Evolutionary conservation across 2,797 vertebrate species (phyloP).

Genomic region (Pseudochaenichthys georgianus): DNA sequence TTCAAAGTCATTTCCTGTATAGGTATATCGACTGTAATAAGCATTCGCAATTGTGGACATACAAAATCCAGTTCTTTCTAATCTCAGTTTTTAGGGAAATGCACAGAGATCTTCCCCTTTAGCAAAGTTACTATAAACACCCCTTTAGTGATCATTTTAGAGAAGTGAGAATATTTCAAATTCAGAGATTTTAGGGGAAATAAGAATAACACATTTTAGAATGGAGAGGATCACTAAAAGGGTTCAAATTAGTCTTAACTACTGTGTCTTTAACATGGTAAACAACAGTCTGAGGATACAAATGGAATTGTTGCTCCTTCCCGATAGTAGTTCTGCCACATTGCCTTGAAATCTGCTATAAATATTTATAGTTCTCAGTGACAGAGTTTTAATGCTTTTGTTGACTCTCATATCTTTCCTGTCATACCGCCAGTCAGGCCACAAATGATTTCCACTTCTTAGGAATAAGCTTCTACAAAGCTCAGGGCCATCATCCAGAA

Average conservation of each 20-base stretch:
- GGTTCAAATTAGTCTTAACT: background rate
- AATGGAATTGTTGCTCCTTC: background rate
- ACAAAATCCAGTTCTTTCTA: too few species aligned
- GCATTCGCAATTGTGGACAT: too few species aligned
- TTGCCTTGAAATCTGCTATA: background rate
- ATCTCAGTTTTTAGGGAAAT: background rate
- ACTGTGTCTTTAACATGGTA: background rate
- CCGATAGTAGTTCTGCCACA: background rate
- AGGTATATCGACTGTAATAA: too few species aligned
- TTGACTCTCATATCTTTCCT: background rate
- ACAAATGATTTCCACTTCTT: background rate
- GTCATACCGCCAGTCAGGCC: background rate
- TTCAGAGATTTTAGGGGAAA: background rate
- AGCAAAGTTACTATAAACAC: background rate
- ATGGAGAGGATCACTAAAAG: background rate
- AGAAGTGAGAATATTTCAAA: background rate
- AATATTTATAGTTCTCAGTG: background rate
- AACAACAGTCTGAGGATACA: background rate
- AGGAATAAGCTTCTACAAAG: background rate
- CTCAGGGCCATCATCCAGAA: background rate
- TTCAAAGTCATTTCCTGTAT: too few species aligned
- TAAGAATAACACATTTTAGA: background rate
- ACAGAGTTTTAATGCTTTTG: background rate
- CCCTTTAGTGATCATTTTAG: background rate
- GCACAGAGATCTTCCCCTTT: background rate